phyloP scores from a whole-genome alignment of 2,797 vertebrate species.

The Argyrosomus regius region DNA sequence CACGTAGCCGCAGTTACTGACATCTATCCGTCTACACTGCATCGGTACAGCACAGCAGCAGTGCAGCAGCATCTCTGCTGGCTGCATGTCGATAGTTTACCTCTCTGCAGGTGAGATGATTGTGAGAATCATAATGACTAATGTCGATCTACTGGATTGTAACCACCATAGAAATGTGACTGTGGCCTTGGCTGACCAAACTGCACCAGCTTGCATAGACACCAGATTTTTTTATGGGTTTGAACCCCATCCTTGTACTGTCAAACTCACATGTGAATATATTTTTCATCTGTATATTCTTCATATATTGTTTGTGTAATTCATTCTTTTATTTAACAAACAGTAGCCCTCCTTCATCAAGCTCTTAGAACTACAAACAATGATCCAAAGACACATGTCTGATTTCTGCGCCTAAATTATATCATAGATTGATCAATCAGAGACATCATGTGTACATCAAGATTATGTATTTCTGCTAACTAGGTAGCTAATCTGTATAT shows the following conservation, averaged over 20 bases:
- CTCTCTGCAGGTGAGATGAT: conserved; percentile 45
- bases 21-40: background rate
- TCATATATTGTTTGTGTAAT: background rate
- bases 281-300: background rate
- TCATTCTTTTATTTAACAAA: background rate
- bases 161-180: conserved; percentile 22
- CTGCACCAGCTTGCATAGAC: conserved; percentile 72
- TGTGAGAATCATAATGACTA: conserved; percentile 33
- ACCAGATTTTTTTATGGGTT: conserved; percentile 37
- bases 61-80: conserved; percentile 23
- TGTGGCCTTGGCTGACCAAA: conserved; percentile 56
- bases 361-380: conserved; percentile 3
- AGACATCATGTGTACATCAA: background rate
- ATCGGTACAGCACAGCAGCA: conserved; percentile 13
- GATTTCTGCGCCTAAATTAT: background rate
- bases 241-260: conserved; percentile 12
- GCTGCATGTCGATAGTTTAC: conserved; percentile 21
- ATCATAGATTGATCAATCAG: background rate
- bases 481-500: no score
- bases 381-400: background rate
- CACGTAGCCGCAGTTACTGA: background rate
- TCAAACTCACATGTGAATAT: conserved; percentile 9
- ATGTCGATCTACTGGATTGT: conserved; percentile 39
- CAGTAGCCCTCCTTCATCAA: conserved; percentile 13
- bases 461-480: background rate